phyloP scores from a whole-genome alignment of 2,888 invertebrate species.

The Eupithecia centaureata region DNA sequence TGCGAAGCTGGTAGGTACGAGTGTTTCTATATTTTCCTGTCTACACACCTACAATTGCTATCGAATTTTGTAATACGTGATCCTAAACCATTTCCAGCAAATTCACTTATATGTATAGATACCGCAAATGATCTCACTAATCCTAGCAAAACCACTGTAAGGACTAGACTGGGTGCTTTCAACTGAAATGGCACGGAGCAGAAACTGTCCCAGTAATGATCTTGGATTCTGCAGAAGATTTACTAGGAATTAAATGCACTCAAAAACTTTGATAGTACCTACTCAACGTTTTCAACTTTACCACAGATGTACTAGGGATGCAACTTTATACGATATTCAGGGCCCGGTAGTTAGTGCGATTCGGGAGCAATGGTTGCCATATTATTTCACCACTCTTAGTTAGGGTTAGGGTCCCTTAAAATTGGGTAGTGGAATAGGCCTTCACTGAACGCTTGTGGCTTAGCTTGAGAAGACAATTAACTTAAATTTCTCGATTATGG shows the following conservation, averaged over 20 bases:
- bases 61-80: neutral
- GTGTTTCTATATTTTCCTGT: too few species aligned
- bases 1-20: too few species aligned
- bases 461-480: neutral
- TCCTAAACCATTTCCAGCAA: neutral
- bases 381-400: too few species aligned
- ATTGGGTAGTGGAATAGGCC: too few species aligned
- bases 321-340: too few species aligned
- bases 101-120: neutral
- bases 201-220: constrained; percentile 43
- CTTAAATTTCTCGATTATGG: too few species aligned
- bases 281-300: constrained; percentile 20
- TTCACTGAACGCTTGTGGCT: neutral
- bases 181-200: constrained; percentile 30
- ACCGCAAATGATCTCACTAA: neutral
- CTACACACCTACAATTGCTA: neutral
- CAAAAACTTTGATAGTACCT: constrained; percentile 36
- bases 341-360: too few species aligned
- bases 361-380: too few species aligned
- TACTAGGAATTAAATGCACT: constrained; percentile 44
- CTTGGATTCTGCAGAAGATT: constrained; percentile 41
- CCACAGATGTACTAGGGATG: too few species aligned
- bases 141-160: neutral
- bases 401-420: too few species aligned
- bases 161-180: constrained; percentile 14